Evolutionary conservation across 2,888 invertebrate species (phyloP), one percentile per base, ranked within the genome.

Genomic region (Crepidodera aurea): DNA sequence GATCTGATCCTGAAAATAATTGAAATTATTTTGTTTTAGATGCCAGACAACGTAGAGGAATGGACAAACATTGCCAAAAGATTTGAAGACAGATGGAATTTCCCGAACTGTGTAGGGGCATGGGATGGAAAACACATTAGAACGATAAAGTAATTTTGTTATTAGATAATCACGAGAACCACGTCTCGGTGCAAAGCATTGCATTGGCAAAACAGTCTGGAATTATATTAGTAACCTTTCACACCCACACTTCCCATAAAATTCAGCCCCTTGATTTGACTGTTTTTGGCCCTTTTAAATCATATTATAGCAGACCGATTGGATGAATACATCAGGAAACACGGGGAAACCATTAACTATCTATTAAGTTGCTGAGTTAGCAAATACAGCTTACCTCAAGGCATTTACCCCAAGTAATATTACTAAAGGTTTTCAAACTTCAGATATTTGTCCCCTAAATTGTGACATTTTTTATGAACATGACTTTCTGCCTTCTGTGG

Each of bases 121-220:
- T n/a, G n/a, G n/a, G n/a, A n/a, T n/a, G n/a, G n/a, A n/a, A n/a
- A n/a, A n/a, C n/a, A n/a, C n/a, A n/a, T n/a, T n/a, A n/a, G n/a
- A 6, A 51, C 6, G 22, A 34, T 19, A 19, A 19, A 2, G 19
- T 12, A 7, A 51, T 51, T 34, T 18, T 51, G 8, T 34, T 34
- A n/a, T 51, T 51, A 16, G 37, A 51, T 18, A 51, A 37, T 12
- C 51, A 51, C 10, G 51, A 51, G 10, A 37, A 19, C 8, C 18
- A 51, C 10, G 25, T 51, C 18, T 34, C 37, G 8, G 12, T 48
- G 7, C 48, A 10, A 5, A n/a, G 4, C 15, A 37, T 37, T 37
- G 15, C 12, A 15, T 15, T 37, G 15, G 37, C 37, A 12, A 37
- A 37, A 37, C 13, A 7, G 12, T 37, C 15, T 12, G 37, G 37